Base-by-base conservation (phyloP, 2,888 invertebrate genomes). In the Acrobasis consociella region DNA sequence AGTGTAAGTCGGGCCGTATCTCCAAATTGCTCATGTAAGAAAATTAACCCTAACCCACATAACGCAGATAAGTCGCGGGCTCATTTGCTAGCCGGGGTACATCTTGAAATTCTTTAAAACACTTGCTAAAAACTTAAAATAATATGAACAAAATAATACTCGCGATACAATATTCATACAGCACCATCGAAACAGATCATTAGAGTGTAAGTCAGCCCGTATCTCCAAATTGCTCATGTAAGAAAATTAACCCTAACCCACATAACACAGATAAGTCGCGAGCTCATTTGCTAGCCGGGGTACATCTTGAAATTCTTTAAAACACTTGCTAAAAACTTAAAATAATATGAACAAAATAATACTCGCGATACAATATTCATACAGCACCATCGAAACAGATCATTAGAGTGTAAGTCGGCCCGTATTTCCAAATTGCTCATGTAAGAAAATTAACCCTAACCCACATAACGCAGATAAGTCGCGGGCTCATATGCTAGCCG, bases 101-200 rank as follows among this genome's bases (percentile, higher is more conserved):
- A 91, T 91, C 91, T 91, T 89, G 91, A 92, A 91, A 91, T 91
- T 92, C 91, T 92, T 91, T 91, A 91, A n/a, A n/a, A n/a, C n/a
- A n/a, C n/a, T n/a, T n/a, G n/a, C n/a, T n/a, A n/a, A n/a, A n/a
- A 56, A 2, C 7, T 39, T n/a, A 39, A 39, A 56, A 56, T 56
- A 39, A 17, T 9, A 38, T 15, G 1, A 56, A 42, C 17, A 38
- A 39, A 56, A 56, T 15, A 55, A 38, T 10, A 39, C 8, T 7
- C 39, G 11, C 11, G 42, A 42, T 13, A 51, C 31, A 38, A 38
- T 38, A 38, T 53, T 53, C 11, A 11, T 42, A 42, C 11, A 1
- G 42, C 10, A 11, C 11, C 37, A 15, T 42, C 63, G 65, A 65
- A 66, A 64, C 62, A 67, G 64, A 69, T 64, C 64, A 59, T 62